These are phyloP conservation scores for Eumerus sabulonum DNA, from an alignment of 2,888 invertebrate genomes.

Conservation along the genomic window DNA sequence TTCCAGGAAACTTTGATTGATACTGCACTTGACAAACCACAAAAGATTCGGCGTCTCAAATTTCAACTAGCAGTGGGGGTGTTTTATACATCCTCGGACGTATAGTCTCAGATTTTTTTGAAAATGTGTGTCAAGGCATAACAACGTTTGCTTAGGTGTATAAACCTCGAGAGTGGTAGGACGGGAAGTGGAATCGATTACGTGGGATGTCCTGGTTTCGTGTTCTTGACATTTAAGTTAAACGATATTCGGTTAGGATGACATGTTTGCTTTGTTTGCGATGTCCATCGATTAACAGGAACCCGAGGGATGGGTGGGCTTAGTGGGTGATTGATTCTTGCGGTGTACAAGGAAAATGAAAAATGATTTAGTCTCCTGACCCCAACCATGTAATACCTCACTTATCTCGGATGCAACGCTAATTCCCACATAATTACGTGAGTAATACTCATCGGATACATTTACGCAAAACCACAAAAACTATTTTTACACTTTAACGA, in stretches of 20 bases:
- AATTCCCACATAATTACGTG: too few relatives aligned
- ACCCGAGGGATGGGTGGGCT: slow-evolving; percentile 4
- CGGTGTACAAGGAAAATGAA: too few relatives aligned
- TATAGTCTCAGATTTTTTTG: too few relatives aligned
- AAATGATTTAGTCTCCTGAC: too few relatives aligned
- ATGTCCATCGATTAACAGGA: slow-evolving; percentile 20
- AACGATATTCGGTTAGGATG: slow-evolving; percentile 46
- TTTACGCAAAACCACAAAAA: too few relatives aligned
- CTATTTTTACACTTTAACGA: slow-evolving; percentile 3
- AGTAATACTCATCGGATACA: too few relatives aligned
- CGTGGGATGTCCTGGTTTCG: slow-evolving; percentile 35
- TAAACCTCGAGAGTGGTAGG: slow-evolving; percentile 22
- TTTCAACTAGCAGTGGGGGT: slow-evolving; percentile 30
- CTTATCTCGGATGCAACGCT: too few relatives aligned
- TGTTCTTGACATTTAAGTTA: slow-evolving; percentile 63
- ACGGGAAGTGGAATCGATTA: slow-evolving; percentile 31
- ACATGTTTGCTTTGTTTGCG: slow-evolving; percentile 50
- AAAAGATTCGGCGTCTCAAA: slow-evolving; percentile 54
- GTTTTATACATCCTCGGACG: neutral
- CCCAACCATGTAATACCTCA: too few relatives aligned
- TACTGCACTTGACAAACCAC: slow-evolving; percentile 68
- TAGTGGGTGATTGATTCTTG: slow-evolving; percentile 55
- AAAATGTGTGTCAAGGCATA: neutral
- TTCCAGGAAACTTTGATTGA: slow-evolving; percentile 58
- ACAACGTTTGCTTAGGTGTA: slow-evolving; percentile 61